Conservation (phyloP, 2,888 invertebrate genomes). For the Tigriopus californicus region DNA sequence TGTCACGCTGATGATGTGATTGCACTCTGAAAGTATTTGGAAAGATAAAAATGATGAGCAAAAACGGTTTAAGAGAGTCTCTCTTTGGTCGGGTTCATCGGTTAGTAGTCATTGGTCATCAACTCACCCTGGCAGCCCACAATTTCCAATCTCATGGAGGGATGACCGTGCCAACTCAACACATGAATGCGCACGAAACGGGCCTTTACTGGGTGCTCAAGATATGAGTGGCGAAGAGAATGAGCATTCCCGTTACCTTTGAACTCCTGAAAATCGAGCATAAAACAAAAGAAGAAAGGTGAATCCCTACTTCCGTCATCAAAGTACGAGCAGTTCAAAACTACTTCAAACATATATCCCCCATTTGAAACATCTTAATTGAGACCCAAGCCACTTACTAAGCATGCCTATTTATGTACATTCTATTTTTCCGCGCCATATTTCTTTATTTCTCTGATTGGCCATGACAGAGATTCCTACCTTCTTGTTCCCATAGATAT, state of each 20-base stretch:
- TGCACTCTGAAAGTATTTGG: slow-evolving; percentile 28
- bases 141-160: slow-evolving; percentile 33
- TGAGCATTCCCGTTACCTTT: slow-evolving; percentile 33
- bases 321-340: too few species aligned
- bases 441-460: too few species aligned
- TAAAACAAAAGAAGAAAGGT: background rate
- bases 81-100: background rate
- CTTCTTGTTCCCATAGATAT: slow-evolving; percentile 32
- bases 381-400: too few species aligned
- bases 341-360: too few species aligned
- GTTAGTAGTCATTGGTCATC: slow-evolving; percentile 18
- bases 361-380: too few species aligned
- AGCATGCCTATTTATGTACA: too few species aligned
- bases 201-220: slow-evolving; percentile 31
- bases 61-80: slow-evolving; percentile 5
- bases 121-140: slow-evolving; percentile 32
- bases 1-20: slow-evolving; percentile 30
- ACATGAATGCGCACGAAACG: slow-evolving; percentile 33
- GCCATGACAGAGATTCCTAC: slow-evolving; percentile 25
- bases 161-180: slow-evolving; percentile 32
- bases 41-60: background rate
- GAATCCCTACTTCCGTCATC: background rate
- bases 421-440: too few species aligned
- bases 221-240: slow-evolving; percentile 30
- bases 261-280: slow-evolving; percentile 27